These are phyloP conservation scores for Biston betularia DNA, from an alignment of 2,888 invertebrate species.

Conservation along the genomic window DNA sequence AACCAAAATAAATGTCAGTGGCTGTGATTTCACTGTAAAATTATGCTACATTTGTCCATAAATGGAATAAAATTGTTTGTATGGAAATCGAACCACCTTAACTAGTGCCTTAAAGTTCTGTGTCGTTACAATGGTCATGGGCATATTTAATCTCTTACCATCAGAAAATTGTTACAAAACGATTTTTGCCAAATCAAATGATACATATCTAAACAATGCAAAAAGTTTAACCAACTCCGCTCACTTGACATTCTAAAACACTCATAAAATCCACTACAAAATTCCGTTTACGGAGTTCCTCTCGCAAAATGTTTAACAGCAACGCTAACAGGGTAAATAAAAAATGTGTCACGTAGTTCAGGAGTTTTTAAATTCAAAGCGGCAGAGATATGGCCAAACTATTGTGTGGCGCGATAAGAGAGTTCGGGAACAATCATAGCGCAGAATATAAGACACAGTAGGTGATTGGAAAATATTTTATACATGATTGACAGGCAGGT, in stretches of 20 bases:
- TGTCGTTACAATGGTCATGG: too few species aligned
- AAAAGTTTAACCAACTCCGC: background rate
- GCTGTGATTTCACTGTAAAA: too few species aligned
- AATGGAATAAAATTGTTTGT: too few species aligned
- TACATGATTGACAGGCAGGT: too few species aligned
- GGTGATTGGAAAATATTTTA: too few species aligned
- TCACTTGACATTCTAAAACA: slow-evolving; percentile 21
- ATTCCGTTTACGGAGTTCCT: slow-evolving; percentile 14
- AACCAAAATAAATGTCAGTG: too few species aligned
- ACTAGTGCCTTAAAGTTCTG: too few species aligned
- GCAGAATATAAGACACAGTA: slow-evolving; percentile 16
- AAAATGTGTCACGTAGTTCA: slow-evolving; percentile 26
- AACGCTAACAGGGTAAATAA: slow-evolving; percentile 22
- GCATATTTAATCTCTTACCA: too few species aligned
- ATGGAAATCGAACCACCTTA: too few species aligned
- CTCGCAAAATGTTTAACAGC: slow-evolving; percentile 16
- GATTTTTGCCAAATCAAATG: background rate
- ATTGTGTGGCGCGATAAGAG: slow-evolving; percentile 47
- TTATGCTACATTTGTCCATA: too few species aligned
- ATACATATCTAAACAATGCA: background rate
- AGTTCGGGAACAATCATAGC: slow-evolving; percentile 36
- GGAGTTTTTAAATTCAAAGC: slow-evolving; percentile 39
- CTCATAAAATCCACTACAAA: slow-evolving; percentile 22
- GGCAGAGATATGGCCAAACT: slow-evolving; percentile 39
- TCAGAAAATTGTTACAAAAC: too few species aligned